Conservation (phyloP, 2,888 invertebrate species). For the Steinernema hermaphroditum region DNA sequence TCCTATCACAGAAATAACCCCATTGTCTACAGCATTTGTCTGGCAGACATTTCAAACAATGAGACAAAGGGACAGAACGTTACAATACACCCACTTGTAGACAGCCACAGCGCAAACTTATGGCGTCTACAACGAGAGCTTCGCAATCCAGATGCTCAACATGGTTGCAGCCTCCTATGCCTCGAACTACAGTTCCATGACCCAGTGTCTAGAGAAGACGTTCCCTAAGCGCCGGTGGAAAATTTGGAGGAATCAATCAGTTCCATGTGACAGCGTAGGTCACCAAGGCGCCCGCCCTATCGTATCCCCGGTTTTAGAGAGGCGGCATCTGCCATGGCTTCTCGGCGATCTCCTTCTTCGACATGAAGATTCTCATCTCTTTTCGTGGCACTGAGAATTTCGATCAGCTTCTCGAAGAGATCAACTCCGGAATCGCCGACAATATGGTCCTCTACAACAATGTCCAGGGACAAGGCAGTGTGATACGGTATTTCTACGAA, state of each 20-base stretch:
- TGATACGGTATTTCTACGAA: conserved; percentile 12
- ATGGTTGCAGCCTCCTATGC: conserved; percentile 10
- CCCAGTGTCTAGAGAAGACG: conserved; percentile 12
- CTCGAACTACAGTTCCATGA: neutral
- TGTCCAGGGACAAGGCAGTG: conserved; percentile 1
- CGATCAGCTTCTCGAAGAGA: conserved; percentile 6
- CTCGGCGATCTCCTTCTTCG: neutral
- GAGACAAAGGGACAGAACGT: too few species aligned
- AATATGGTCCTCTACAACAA: conserved; percentile 21
- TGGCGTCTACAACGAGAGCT: conserved; percentile 1
- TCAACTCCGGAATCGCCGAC: neutral
- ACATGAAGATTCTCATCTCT: conserved; percentile 21
- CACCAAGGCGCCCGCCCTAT: neutral
- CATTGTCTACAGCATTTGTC: too few species aligned
- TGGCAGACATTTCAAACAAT: too few species aligned
- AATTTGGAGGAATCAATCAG: neutral
- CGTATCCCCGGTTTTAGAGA: conserved; percentile 3
- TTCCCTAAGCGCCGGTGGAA: neutral
- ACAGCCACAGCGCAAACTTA: too few species aligned
- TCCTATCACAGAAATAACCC: too few species aligned
- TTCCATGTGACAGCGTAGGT: conserved; percentile 7
- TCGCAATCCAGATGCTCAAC: conserved; percentile 8
- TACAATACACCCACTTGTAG: too few species aligned
- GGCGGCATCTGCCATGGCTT: neutral
- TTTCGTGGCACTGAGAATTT: conserved; percentile 6